Evolutionary conservation across 2,888 invertebrate genomes (phyloP), one percentile per base, ranked within the genome.

Genomic region (Apocheima hispidaria): DNA sequence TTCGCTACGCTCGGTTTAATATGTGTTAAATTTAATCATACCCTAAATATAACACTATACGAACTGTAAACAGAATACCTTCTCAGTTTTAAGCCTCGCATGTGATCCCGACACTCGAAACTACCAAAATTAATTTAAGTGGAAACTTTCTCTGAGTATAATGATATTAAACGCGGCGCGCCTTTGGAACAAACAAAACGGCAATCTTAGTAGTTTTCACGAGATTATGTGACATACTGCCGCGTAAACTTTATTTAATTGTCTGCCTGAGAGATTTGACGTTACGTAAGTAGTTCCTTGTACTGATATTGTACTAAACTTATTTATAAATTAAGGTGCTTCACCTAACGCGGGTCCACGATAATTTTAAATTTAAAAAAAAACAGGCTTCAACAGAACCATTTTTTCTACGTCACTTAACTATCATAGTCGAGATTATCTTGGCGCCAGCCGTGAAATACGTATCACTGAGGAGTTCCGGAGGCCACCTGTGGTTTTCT

Each of bases 51-150:
- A 20, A 21, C 21, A 38, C 16, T 28, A 23, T 16, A 12, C 16
- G n/a, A 26, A 14, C 5, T 16, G 16, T 10, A 16, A 14, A 49
- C 35, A 35, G 12, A 33, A 10, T 20, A 18, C 18, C 26, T 26
- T 10, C 43, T 26, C 43, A 57, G 50, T 64, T 60, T 18, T 55
- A 68, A 66, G 59, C 60, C 52, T 60, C 59, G 53, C 59, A 62
- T 66, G 70, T 60, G 56, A 62, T 52, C 46, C 48, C 63, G 70
- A 69, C 69, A 71, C 60, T 56, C 61, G 71, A 74, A 76, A 73
- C 68, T 71, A 67, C 63, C 69, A 74, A 80, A 81, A 78, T 78
- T 83, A 84, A 84, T 83, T 82, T 75, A 77, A 81, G 71, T 78
- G 75, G 66, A 70, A 76, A 79, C 72, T 78, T 78, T 73, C 67